These are phyloP conservation scores for Brachystomella parvula DNA, from an alignment of 1,140 invertebrate genomes.

Conservation along the genomic window DNA sequence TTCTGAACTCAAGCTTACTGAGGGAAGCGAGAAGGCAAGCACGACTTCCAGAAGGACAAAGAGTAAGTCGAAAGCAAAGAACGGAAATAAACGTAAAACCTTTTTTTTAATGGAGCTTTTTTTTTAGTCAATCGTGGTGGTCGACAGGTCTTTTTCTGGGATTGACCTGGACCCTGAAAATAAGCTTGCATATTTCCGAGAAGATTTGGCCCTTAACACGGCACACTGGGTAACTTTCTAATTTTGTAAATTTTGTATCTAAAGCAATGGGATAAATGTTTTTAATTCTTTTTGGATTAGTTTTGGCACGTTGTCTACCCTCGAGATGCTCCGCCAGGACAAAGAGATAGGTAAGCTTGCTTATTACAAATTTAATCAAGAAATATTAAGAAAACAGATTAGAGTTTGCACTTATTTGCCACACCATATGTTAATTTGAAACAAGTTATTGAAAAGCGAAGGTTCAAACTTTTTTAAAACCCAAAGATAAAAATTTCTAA, in stretches of 20 bases:
- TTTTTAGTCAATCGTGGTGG: constrained; percentile 48
- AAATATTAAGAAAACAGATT: background rate
- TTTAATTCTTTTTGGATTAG: constrained; percentile 47
- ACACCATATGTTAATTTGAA: too few species aligned
- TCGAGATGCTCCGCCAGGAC: constrained; percentile 49
- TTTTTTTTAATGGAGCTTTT: background rate
- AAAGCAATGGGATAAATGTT: background rate
- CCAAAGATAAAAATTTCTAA: too few species aligned
- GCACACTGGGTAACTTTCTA: constrained; percentile 51
- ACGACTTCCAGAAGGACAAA: background rate
- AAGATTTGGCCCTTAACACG: constrained; percentile 39
- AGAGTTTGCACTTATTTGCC: too few species aligned
- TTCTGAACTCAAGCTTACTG: background rate
- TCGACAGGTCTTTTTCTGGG: constrained; percentile 64
- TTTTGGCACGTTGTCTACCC: constrained; percentile 76
- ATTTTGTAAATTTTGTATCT: background rate
- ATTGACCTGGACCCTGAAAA: constrained; percentile 55
- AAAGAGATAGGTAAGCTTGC: constrained; percentile 51
- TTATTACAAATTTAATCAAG: too few species aligned
- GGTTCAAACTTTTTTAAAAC: too few species aligned
- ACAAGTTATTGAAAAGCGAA: too few species aligned
- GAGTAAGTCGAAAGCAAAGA: too few species aligned
- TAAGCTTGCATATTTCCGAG: constrained; percentile 17
- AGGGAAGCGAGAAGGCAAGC: background rate
- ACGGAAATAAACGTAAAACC: too few species aligned